A percentile compares a stretch with the other conserved stretches of the same genome.
Evolutionary conservation across 2,888 invertebrate species (phyloP).

Genomic region (Acanthosepion lycidas): DNA sequence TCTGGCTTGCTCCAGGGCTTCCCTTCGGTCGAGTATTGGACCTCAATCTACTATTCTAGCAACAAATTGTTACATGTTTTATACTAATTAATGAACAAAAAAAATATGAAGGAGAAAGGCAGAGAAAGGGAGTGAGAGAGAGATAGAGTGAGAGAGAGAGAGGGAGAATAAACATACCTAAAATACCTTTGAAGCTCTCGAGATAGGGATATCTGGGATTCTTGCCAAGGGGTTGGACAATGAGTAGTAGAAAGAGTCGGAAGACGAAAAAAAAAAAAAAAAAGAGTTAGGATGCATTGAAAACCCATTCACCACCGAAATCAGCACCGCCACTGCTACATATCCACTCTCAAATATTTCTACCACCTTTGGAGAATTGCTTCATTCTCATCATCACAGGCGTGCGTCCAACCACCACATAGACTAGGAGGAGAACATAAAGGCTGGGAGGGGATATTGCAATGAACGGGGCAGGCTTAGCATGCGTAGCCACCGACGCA

Average conservation of each 20-base stretch:
- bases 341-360: conserved; percentile 6
- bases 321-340: neutral
- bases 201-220: neutral
- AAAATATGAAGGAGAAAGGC: neutral
- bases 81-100: conserved; percentile 13
- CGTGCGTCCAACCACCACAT: conserved; percentile 24
- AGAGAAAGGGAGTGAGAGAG: neutral
- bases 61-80: conserved; percentile 8
- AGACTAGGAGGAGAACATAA: neutral
- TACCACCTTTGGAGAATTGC: conserved; percentile 9
- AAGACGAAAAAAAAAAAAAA: neutral
- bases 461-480: neutral
- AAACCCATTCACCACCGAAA: conserved; percentile 7
- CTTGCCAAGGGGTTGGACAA: conserved; percentile 10
- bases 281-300: neutral
- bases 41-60: conserved; percentile 23
- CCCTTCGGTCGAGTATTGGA: neutral
- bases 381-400: neutral
- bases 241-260: neutral
- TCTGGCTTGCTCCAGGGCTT: neutral
- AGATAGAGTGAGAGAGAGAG: neutral
- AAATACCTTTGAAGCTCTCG: neutral
- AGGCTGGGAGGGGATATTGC: neutral
- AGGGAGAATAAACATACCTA: neutral
- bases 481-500: conserved; percentile 33